These are phyloP conservation scores for Chelonia mydas DNA, from an alignment of 2,797 vertebrate species.

Conservation along the genomic window DNA sequence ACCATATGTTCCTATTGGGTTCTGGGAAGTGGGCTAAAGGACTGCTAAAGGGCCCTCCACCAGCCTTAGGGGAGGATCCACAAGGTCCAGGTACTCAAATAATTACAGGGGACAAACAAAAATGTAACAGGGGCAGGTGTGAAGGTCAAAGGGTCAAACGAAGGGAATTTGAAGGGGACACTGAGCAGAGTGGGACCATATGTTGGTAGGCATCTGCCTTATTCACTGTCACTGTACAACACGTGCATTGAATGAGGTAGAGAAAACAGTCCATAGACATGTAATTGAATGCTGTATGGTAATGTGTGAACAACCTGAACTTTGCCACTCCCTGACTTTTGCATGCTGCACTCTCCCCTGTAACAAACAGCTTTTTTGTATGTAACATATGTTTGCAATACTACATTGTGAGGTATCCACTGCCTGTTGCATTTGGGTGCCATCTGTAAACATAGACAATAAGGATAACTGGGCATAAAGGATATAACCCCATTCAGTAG, in stretches of 20 bases:
- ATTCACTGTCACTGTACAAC: not conserved
- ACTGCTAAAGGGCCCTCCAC: no score
- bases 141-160: no score
- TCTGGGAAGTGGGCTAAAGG: no score
- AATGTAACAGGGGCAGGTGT: no score
- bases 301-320: not conserved
- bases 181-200: no score
- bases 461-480: not conserved
- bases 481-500: not conserved
- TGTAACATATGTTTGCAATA: not conserved
- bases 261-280: not conserved
- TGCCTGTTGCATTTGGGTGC: not conserved
- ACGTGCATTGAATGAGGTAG: not conserved
- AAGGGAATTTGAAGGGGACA: no score
- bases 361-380: not conserved
- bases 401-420: not conserved
- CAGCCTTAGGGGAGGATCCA: no score
- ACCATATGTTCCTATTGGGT: not conserved
- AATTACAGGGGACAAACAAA: no score
- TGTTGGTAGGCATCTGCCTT: not conserved
- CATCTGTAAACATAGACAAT: not conserved
- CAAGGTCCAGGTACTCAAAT: no score
- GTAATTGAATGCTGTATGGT: not conserved
- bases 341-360: not conserved
- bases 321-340: not conserved